Conservation (phyloP, 2,888 invertebrate genomes). For the Meloe dianella region DNA sequence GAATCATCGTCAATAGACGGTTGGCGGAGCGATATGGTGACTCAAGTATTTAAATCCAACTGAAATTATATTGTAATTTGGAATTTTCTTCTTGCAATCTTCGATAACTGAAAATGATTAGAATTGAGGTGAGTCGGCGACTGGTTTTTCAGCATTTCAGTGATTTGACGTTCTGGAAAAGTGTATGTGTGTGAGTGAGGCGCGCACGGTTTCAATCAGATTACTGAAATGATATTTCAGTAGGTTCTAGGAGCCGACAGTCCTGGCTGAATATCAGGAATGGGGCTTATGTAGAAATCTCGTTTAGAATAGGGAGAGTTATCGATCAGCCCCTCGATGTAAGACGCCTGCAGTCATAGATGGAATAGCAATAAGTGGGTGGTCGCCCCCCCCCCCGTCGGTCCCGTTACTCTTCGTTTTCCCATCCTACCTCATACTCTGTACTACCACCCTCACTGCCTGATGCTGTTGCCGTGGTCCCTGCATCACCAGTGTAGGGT, state of each 20-base stretch:
- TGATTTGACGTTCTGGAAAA: conserved; percentile 29
- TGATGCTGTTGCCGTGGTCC: neutral
- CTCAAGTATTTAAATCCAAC: neutral
- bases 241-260: conserved; percentile 32
- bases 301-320: conserved; percentile 53
- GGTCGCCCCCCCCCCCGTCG: conserved; percentile 47
- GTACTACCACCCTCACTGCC: neutral
- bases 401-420: conserved; percentile 29
- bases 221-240: conserved; percentile 47
- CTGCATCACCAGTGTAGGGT: conserved; percentile 39
- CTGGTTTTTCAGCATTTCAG: conserved; percentile 29
- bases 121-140: neutral
- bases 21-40: neutral
- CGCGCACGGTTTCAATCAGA: conserved; percentile 43
- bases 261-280: conserved; percentile 41
- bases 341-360: conserved; percentile 57
- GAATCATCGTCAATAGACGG: conserved; percentile 10
- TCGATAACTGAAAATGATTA: neutral
- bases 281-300: conserved; percentile 52
- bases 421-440: conserved; percentile 9
- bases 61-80: neutral
- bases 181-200: conserved; percentile 15
- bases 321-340: conserved; percentile 53
- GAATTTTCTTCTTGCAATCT: neutral
- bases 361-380: conserved; percentile 59